Conservation (phyloP, 1,140 invertebrate species). For the Drosophila takahashii region DNA sequence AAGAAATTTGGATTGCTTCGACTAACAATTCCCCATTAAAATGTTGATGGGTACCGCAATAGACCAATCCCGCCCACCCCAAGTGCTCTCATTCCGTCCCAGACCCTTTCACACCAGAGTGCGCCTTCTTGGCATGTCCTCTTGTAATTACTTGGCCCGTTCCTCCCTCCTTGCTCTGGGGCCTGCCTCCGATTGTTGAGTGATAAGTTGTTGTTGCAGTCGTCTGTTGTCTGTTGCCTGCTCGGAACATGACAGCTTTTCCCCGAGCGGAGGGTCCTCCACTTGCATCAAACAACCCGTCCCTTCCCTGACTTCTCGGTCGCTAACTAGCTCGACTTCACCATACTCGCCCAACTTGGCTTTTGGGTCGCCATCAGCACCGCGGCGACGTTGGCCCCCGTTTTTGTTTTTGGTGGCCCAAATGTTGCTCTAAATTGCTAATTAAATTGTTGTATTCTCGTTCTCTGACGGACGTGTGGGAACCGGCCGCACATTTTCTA, state of each 20-base stretch:
- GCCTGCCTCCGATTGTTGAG: slow-evolving; percentile 65
- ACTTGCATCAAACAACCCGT: slow-evolving; percentile 4
- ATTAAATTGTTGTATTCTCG: slow-evolving; percentile 69
- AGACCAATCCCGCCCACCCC: background rate
- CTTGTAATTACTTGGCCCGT: slow-evolving; percentile 66
- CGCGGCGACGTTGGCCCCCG: slow-evolving; percentile 2
- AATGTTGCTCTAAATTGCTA: slow-evolving; percentile 75
- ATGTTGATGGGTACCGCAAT: slow-evolving; percentile 24
- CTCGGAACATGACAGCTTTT: slow-evolving; percentile 43
- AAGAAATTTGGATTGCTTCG: slow-evolving; percentile 49
- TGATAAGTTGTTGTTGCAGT: slow-evolving; percentile 63
- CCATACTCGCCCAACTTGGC: slow-evolving; percentile 1
- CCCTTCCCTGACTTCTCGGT: background rate
- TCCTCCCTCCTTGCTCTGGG: slow-evolving; percentile 5
- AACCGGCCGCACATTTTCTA: background rate
- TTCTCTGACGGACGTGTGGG: slow-evolving; percentile 54
- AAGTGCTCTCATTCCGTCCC: background rate
- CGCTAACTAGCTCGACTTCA: slow-evolving; percentile 10
- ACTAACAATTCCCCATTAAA: slow-evolving; percentile 54
- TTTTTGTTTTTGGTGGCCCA: slow-evolving; percentile 36
- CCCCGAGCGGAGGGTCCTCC: slow-evolving; percentile 11
- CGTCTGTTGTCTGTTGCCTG: slow-evolving; percentile 55
- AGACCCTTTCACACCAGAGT: slow-evolving; percentile 28
- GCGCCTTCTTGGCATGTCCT: slow-evolving; percentile 62
- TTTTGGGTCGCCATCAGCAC: slow-evolving; percentile 5